Evolutionary conservation across 2,113 vertebrate species (phyloP).

Genomic region (Oreotrochilus melanogaster): DNA sequence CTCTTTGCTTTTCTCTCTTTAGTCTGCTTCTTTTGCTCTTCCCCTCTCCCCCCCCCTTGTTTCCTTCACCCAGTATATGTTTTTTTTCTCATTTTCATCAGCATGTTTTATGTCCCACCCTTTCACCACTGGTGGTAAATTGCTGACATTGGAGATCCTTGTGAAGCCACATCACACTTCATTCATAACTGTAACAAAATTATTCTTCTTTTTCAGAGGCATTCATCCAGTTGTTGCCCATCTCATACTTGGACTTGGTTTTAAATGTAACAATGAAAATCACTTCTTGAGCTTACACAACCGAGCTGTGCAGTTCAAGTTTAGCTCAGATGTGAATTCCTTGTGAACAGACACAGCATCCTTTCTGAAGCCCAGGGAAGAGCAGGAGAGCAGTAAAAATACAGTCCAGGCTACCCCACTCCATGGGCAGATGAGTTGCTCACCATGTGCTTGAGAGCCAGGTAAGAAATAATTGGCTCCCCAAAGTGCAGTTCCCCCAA

Average conservation of each 20-base stretch:
- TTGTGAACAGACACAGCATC: rapidly evolving
- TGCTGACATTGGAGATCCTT: neutral
- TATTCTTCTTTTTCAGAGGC: neutral
- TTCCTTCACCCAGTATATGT: neutral
- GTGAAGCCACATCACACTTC: neutral
- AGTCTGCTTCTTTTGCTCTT: neutral
- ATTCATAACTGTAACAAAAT: neutral
- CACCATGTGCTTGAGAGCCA: neutral
- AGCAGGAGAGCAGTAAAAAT: neutral
- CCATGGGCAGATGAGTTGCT: rapidly evolving
- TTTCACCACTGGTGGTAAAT: neutral
- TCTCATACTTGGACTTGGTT: neutral
- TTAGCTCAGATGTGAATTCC: neutral
- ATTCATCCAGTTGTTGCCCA: neutral
- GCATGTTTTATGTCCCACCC: neutral
- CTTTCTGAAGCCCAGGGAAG: neutral
- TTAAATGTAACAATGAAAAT: neutral
- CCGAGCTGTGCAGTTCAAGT: neutral
- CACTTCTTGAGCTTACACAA: neutral
- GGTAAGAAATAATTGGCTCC: neutral
- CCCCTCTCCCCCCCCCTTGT: neutral
- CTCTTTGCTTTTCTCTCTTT: neutral
- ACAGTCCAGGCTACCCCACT: neutral
- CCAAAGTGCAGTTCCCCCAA: neutral
- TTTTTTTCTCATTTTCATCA: neutral